Conservation (phyloP, 2,888 invertebrate species). For the Aradus depressus region DNA sequence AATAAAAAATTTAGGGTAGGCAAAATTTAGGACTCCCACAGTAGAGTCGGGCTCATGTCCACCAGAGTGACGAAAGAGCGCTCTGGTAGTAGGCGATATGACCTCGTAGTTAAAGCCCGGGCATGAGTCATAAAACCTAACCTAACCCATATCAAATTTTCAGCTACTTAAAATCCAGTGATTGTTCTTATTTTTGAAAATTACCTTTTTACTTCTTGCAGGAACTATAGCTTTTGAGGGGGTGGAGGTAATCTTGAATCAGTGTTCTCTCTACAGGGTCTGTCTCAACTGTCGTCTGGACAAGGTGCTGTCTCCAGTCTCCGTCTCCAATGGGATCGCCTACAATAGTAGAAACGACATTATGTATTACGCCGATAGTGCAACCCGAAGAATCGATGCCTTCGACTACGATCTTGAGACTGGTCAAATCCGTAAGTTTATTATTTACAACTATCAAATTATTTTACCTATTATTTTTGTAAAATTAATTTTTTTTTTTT, state of each 20-base stretch:
- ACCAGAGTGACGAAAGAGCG: no score
- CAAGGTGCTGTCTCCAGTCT: slow-evolving; percentile 39
- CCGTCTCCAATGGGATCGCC: slow-evolving; percentile 66
- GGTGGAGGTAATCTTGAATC: slow-evolving; percentile 42
- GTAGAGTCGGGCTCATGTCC: no score
- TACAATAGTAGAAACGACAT: slow-evolving; percentile 59
- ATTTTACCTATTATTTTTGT: no score
- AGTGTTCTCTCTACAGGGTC: slow-evolving; percentile 50
- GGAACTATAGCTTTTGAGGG: slow-evolving; percentile 53
- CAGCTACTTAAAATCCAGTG: no score
- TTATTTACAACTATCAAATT: neutral
- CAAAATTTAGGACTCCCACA: no score
- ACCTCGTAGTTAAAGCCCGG: no score
- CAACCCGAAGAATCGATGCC: slow-evolving; percentile 51
- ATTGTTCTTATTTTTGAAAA: no score
- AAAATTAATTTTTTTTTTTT: no score
- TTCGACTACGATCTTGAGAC: slow-evolving; percentile 54
- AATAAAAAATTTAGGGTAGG: no score
- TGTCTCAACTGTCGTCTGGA: slow-evolving; percentile 33
- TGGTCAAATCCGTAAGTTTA: slow-evolving; percentile 35
- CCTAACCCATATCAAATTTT: no score
- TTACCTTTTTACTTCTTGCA: slow-evolving; percentile 34
- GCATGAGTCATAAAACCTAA: no score
- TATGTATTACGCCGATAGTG: slow-evolving; percentile 69
- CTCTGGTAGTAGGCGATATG: no score